A percentile compares a stretch with the other conserved stretches of the same genome.
Conservation (phyloP, 2,797 vertebrate species). For the Hirundo rustica region DNA sequence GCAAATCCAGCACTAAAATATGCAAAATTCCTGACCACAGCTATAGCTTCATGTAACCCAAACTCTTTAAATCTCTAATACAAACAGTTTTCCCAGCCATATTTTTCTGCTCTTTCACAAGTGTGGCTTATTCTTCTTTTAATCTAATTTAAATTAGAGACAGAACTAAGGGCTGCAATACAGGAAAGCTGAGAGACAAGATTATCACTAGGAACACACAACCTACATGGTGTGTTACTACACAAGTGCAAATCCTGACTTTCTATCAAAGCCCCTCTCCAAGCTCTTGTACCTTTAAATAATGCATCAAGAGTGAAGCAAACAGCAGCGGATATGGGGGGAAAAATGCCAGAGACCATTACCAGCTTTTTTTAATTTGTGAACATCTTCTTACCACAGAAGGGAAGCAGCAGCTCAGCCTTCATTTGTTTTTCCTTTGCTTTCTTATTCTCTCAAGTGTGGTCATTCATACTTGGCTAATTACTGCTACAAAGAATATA, state of each 20-base stretch:
- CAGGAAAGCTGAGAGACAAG: background rate
- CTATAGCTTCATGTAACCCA: constrained; percentile 8
- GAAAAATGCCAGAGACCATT: background rate
- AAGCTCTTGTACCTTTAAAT: background rate
- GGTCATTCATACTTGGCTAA: background rate
- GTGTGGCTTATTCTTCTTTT: background rate
- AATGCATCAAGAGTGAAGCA: background rate
- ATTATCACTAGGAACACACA: background rate
- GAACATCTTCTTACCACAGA: background rate
- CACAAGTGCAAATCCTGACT: background rate
- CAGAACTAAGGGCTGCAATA: background rate
- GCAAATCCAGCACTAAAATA: constrained; percentile 45
- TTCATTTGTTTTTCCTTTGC: background rate
- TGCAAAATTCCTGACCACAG: constrained; percentile 39
- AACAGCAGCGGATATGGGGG: background rate
- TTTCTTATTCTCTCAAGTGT: background rate
- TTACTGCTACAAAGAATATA: background rate
- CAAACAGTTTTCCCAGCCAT: background rate
- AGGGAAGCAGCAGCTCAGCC: background rate
- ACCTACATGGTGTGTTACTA: background rate
- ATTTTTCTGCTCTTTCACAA: background rate
- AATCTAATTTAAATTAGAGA: constrained; percentile 36
- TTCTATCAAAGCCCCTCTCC: background rate
- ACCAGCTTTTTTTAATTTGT: background rate
- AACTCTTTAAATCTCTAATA: constrained; percentile 33